phyloP scores from a whole-genome alignment of 2,113 vertebrate genomes.

The Campylomormyrus tamandua region DNA sequence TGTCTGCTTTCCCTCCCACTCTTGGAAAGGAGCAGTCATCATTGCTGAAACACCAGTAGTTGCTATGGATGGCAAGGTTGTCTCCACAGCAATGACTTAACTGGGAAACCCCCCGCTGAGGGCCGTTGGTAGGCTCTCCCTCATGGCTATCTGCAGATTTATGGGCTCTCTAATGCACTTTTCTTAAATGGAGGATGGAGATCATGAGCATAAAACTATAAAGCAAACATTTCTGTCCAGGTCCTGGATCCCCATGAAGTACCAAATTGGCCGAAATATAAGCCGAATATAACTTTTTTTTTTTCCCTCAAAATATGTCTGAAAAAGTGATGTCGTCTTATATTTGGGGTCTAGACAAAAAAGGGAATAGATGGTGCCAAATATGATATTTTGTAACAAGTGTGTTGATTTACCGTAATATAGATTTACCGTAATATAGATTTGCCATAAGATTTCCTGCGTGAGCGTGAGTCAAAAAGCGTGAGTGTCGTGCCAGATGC shows the following conservation, averaged over 20 bases:
- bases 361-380: too few relatives aligned
- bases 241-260: not conserved
- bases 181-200: not conserved
- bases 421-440: too few relatives aligned
- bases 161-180: not conserved
- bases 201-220: not conserved
- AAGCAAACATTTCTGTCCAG: not conserved
- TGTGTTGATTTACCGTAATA: too few relatives aligned
- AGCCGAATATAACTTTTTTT: too few relatives aligned
- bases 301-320: too few relatives aligned
- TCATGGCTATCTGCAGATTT: slow-evolving; percentile 13
- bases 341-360: too few relatives aligned
- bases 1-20: not conserved
- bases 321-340: too few relatives aligned
- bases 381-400: too few relatives aligned
- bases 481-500: too few relatives aligned
- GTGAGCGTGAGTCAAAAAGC: too few relatives aligned
- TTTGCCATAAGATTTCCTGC: too few relatives aligned
- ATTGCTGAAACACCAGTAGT: not conserved
- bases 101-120: slow-evolving; percentile 33
- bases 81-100: slow-evolving; percentile 41
- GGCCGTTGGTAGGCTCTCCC: slow-evolving; percentile 35
- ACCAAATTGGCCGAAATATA: not conserved
- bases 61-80: slow-evolving; percentile 28
- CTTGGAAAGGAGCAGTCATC: not conserved